Conservation (phyloP, 2,888 invertebrate genomes). For the Elegia similella region DNA sequence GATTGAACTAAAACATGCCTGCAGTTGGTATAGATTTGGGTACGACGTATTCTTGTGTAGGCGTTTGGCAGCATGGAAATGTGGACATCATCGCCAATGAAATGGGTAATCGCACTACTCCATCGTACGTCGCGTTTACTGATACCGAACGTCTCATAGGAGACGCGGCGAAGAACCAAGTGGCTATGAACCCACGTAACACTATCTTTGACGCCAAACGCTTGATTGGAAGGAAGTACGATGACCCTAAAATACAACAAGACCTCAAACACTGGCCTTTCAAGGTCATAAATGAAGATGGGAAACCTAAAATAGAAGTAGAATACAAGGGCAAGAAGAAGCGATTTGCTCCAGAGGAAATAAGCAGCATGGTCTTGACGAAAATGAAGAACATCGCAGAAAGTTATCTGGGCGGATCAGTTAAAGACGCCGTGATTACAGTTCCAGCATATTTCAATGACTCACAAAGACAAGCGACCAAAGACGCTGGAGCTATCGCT, state of each 20-base stretch:
- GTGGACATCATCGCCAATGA: slow-evolving; percentile 87
- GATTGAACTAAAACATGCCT: slow-evolving; percentile 44
- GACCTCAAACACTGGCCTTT: slow-evolving; percentile 94
- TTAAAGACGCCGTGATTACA: slow-evolving; percentile 88
- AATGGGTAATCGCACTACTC: slow-evolving; percentile 86
- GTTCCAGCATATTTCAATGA: slow-evolving; percentile 91
- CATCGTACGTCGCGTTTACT: slow-evolving; percentile 88
- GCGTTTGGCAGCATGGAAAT: slow-evolving; percentile 83
- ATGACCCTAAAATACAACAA: slow-evolving; percentile 87
- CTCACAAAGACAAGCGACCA: slow-evolving; percentile 88
- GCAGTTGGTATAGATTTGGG: slow-evolving; percentile 80
- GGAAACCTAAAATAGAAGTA: slow-evolving; percentile 85
- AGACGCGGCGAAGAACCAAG: slow-evolving; percentile 86
- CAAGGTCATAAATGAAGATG: slow-evolving; percentile 83
- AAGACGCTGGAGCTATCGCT: slow-evolving; percentile 89
- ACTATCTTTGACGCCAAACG: slow-evolving; percentile 92
- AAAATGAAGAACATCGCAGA: slow-evolving; percentile 85
- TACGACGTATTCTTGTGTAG: slow-evolving; percentile 79
- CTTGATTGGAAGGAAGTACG: slow-evolving; percentile 89
- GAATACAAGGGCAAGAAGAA: slow-evolving; percentile 84
- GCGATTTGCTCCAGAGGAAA: slow-evolving; percentile 85
- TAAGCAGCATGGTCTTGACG: slow-evolving; percentile 85
- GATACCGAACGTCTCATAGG: slow-evolving; percentile 83
- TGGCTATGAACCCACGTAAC: slow-evolving; percentile 87
- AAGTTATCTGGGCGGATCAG: slow-evolving; percentile 84